These are phyloP conservation scores for Lepas anatifera DNA, from an alignment of 2,888 invertebrate genomes.

Conservation along the genomic window DNA sequence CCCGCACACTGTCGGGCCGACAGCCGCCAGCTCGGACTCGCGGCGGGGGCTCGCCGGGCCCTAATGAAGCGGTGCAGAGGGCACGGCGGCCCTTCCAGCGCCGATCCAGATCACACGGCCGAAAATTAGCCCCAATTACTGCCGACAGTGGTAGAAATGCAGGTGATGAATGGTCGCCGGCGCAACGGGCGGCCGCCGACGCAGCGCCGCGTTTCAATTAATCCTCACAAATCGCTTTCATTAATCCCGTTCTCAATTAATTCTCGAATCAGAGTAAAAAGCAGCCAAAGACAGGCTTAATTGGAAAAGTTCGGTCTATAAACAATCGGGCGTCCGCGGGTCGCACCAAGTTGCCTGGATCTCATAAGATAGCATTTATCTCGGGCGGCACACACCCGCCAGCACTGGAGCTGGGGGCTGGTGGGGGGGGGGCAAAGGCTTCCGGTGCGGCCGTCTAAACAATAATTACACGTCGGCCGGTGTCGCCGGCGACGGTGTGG, in stretches of 20 bases:
- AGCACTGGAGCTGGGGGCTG: not conserved
- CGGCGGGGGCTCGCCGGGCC: too few species aligned
- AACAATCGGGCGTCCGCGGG: not conserved
- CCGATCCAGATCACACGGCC: slow-evolving; percentile 5
- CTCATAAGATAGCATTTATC: not conserved
- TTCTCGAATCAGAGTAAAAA: slow-evolving; percentile 7
- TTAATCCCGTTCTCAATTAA: slow-evolving; percentile 9
- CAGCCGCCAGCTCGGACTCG: too few species aligned
- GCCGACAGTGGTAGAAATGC: slow-evolving; percentile 8
- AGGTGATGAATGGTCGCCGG: not conserved
- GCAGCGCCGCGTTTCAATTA: not conserved
- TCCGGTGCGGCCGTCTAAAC: not conserved
- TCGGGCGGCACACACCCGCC: not conserved
- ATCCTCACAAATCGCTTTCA: not conserved
- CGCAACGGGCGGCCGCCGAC: not conserved
- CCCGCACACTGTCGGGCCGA: too few species aligned
- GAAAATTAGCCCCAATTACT: not conserved
- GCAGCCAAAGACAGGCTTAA: not conserved
- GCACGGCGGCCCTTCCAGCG: too few species aligned
- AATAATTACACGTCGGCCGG: not conserved
- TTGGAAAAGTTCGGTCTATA: slow-evolving; percentile 6
- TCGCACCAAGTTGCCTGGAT: not conserved
- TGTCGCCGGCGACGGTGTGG: not conserved
- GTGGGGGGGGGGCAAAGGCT: not conserved
- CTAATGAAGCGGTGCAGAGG: too few species aligned